A percentile compares a stretch with the other conserved stretches of the same genome.
These are phyloP conservation scores for Cosmorhoe ocellata DNA, from an alignment of 2,888 invertebrate genomes.

Conservation along the genomic window DNA sequence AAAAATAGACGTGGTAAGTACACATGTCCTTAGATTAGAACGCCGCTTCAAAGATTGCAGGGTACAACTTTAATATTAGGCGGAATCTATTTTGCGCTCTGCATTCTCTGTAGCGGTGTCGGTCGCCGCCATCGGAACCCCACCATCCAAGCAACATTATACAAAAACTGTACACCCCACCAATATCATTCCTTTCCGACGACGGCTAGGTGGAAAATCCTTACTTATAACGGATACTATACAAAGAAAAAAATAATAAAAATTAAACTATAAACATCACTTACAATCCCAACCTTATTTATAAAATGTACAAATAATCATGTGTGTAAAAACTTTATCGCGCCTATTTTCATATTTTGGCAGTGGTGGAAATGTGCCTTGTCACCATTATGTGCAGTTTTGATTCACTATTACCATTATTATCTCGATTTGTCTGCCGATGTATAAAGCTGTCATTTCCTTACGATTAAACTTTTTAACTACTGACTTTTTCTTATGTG, in stretches of 20 bases:
- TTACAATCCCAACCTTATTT: slow-evolving; percentile 76
- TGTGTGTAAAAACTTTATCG: slow-evolving; percentile 59
- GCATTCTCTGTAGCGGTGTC: slow-evolving; percentile 73
- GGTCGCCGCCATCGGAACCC: slow-evolving; percentile 43
- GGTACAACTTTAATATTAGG: slow-evolving; percentile 77
- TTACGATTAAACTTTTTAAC: slow-evolving; percentile 70
- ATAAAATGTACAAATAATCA: slow-evolving; percentile 75
- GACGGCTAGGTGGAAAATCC: slow-evolving; percentile 60
- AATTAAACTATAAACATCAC: slow-evolving; percentile 79
- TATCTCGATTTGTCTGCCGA: slow-evolving; percentile 65
- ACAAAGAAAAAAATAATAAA: slow-evolving; percentile 70
- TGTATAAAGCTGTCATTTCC: slow-evolving; percentile 78
- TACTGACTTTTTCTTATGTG: slow-evolving; percentile 78
- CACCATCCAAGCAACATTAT: slow-evolving; percentile 37
- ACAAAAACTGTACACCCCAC: slow-evolving; percentile 37
- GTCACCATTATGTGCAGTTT: slow-evolving; percentile 70
- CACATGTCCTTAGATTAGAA: slow-evolving; percentile 60
- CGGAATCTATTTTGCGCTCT: slow-evolving; percentile 77
- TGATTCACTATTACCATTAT: slow-evolving; percentile 45
- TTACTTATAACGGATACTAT: slow-evolving; percentile 70
- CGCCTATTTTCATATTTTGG: slow-evolving; percentile 71
- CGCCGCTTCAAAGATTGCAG: slow-evolving; percentile 78
- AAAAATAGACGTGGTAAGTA: slow-evolving; percentile 71
- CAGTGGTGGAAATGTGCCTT: slow-evolving; percentile 83
- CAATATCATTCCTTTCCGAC: slow-evolving; percentile 42